Conservation (phyloP, 2,888 invertebrate genomes). For the Drosophila silvestris region DNA sequence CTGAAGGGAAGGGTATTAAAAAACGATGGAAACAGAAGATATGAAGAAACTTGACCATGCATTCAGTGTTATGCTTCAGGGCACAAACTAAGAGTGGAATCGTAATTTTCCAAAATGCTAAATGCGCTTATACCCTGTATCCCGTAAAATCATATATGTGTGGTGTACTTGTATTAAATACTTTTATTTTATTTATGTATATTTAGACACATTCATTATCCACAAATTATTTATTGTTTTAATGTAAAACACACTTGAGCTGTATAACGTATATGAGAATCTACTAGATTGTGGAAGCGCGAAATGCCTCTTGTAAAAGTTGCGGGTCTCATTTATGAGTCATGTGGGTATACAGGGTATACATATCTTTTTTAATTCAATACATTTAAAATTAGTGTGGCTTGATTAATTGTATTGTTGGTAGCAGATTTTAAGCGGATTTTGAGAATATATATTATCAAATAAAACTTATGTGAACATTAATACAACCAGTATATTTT, state of each 20-base stretch:
- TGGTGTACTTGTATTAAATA: neutral
- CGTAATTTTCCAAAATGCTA: neutral
- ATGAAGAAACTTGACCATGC: slow-evolving; percentile 12
- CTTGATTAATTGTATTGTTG: slow-evolving; percentile 11
- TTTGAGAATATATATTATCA: neutral
- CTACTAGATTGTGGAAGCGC: neutral
- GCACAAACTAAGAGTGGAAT: slow-evolving; percentile 2
- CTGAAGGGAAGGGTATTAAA: slow-evolving; percentile 3
- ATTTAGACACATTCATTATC: neutral
- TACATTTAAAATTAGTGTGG: slow-evolving; percentile 9
- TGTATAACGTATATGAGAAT: neutral
- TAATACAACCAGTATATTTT: neutral
- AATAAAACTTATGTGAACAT: neutral
- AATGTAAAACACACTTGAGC: neutral
- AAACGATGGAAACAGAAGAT: neutral
- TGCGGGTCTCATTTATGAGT: neutral
- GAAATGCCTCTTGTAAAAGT: neutral
- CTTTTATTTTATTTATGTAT: neutral
- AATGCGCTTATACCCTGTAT: neutral
- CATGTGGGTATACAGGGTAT: neutral
- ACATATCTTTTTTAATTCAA: neutral
- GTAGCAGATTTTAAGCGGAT: neutral
- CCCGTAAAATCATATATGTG: neutral
- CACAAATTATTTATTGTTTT: neutral
- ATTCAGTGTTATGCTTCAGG: slow-evolving; percentile 8